phyloP scores from a whole-genome alignment of 2,888 invertebrate species.

The Hanleya hanleyi region DNA sequence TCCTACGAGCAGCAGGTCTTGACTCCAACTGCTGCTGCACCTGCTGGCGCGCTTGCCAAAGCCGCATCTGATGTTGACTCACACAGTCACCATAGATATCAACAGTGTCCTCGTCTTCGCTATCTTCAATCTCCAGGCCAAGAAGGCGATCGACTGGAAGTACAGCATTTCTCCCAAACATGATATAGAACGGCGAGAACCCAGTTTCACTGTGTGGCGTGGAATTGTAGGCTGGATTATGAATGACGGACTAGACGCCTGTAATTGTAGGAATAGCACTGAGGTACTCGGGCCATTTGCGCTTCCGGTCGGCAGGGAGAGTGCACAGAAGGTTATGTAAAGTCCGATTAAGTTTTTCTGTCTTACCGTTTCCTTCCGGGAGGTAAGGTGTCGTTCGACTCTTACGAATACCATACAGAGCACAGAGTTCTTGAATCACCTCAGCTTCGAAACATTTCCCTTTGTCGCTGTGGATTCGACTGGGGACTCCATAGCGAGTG shows the following conservation, averaged over 20 bases:
- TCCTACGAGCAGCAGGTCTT: background rate
- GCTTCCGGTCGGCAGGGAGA: background rate
- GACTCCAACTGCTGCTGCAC: background rate
- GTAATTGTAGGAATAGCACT: no score
- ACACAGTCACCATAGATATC: background rate
- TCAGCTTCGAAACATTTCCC: no score
- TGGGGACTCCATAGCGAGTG: no score
- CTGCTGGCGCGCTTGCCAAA: background rate
- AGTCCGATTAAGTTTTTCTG: background rate
- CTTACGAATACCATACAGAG: background rate
- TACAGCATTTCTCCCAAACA: background rate
- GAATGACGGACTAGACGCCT: no score
- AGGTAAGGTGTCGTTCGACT: background rate
- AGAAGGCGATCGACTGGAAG: background rate
- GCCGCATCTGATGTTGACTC: background rate
- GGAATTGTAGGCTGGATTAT: constrained; percentile 1
- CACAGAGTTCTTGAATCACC: background rate
- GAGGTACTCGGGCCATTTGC: background rate
- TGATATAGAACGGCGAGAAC: constrained; percentile 8
- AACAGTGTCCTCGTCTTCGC: background rate
- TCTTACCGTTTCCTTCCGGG: background rate
- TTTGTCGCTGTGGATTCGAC: no score
- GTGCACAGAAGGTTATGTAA: background rate
- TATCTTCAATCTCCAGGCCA: background rate
- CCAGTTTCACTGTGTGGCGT: background rate